Base-by-base conservation (phyloP, 2,797 vertebrate genomes). In the Pangasius mekongensis region DNA sequence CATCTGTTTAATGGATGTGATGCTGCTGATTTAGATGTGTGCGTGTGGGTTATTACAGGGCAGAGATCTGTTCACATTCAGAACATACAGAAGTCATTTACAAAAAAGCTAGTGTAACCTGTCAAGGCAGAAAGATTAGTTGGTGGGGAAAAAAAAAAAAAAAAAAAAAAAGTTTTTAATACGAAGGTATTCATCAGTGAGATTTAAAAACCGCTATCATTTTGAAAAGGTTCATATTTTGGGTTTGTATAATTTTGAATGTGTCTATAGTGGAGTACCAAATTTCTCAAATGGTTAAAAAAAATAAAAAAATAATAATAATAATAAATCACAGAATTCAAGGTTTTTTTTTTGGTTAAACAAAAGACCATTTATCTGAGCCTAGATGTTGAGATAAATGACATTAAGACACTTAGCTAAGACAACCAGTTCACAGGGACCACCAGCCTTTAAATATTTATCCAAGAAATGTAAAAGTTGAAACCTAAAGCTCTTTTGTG, bases 401-500 rank as follows among this genome's bases (percentile, higher is more conserved):
- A 43, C 36, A 5, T 82, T 16, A 18, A 83, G 14, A 64, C 58
- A 47, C 33, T 58, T 58, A 30, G 14, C n/a, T 4, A 33, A 20
- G n/a, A 78, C n/a, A 9, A 77, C n/a, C n/a, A 54, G 49, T n/a
- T 77, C 54, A 78, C 49, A 78, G 49, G 49, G 3, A 78, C 49
- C n/a, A 80, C 18, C 22, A 82, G 80, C 22, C 60, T n/a, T 83
- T 18, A 64, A 49, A 49, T 64, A 47, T 0, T 5, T 30, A 20
- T 49, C 62, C 27, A 76, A 88, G 49, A 64, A 83, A 83, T 49
- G 30, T 88, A 58, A 83, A 39, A 13, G 73, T 27, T 86, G n/a
- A 89, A 73, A 54, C 58, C 77, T 86, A 82, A 89, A 86, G 84
- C 67, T 54, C 24, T 74, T 86, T n/a, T 82, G 20, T 83, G 43